phyloP scores from a whole-genome alignment of 2,797 vertebrate species.

The Syncerus caffer region DNA sequence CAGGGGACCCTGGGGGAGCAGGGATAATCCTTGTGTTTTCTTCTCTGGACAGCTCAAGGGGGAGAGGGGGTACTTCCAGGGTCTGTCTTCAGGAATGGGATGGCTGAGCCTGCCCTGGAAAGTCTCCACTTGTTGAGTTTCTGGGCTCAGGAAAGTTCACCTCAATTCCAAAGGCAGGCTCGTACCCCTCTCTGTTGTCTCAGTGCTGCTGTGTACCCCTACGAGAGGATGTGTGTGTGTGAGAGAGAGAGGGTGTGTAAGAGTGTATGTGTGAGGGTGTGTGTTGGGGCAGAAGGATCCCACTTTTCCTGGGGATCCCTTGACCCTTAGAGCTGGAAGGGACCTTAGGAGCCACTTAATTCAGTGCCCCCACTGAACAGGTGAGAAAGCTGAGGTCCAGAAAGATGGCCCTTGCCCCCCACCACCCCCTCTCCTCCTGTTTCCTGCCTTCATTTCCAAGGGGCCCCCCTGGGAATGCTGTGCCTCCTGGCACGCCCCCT shows the following conservation, averaged over 20 bases:
- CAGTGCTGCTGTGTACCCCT: not conserved
- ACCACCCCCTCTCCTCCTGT: not conserved
- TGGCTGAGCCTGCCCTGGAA: not conserved
- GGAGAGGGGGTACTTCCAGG: not conserved
- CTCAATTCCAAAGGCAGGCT: not conserved
- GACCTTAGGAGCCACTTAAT: not conserved
- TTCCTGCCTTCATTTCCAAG: not conserved
- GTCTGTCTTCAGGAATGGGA: not conserved
- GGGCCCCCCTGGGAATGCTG: not conserved
- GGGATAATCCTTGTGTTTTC: not conserved
- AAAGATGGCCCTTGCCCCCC: not conserved
- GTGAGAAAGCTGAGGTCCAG: not conserved
- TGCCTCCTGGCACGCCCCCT: too few relatives aligned
- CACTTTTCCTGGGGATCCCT: not conserved
- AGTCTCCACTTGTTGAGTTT: not conserved
- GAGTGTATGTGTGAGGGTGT: not conserved
- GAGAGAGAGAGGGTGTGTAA: not conserved
- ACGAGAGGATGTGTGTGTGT: not conserved
- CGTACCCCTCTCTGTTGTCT: not conserved
- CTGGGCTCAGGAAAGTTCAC: not conserved
- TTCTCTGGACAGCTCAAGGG: not conserved
- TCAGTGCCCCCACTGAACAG: not conserved
- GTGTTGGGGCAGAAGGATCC: not conserved
- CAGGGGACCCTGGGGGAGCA: not conserved
- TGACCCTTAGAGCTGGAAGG: not conserved